phyloP scores from a whole-genome alignment of 2,888 invertebrate species.

The Melieria crassipennis region DNA sequence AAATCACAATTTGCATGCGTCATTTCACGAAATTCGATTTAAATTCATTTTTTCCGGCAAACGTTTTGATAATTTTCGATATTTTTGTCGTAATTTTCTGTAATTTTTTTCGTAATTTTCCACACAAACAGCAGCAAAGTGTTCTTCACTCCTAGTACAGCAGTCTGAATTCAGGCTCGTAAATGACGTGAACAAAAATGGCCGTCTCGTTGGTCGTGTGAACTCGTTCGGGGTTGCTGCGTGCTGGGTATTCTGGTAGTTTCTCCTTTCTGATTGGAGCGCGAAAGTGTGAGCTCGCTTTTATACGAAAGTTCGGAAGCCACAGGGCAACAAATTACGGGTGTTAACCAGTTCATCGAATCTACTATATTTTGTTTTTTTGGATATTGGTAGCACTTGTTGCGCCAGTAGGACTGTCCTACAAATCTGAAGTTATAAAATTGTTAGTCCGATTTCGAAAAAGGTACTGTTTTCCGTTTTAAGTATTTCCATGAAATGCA shows the following conservation, averaged over 20 bases:
- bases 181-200: slow-evolving; percentile 49
- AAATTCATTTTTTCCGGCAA: slow-evolving; percentile 41
- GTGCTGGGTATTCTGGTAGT: too few relatives aligned
- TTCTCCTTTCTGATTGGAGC: too few relatives aligned
- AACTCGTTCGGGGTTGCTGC: neutral
- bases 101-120: slow-evolving; percentile 24
- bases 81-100: slow-evolving; percentile 34
- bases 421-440: too few relatives aligned
- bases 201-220: slow-evolving; percentile 37
- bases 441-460: too few relatives aligned
- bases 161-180: slow-evolving; percentile 21
- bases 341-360: too few relatives aligned
- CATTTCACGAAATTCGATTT: slow-evolving; percentile 46
- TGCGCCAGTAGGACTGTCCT: too few relatives aligned
- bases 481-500: neutral
- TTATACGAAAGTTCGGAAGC: too few relatives aligned
- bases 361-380: too few relatives aligned
- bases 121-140: slow-evolving; percentile 15
- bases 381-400: too few relatives aligned
- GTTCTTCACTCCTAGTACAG: slow-evolving; percentile 20
- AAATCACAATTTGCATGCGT: slow-evolving; percentile 23
- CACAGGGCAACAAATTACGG: too few relatives aligned
- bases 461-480: neutral
- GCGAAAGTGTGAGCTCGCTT: too few relatives aligned
- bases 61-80: slow-evolving; percentile 50